Base-by-base conservation (phyloP, 1,140 invertebrate species). In the Hypsibius dujardini region DNA sequence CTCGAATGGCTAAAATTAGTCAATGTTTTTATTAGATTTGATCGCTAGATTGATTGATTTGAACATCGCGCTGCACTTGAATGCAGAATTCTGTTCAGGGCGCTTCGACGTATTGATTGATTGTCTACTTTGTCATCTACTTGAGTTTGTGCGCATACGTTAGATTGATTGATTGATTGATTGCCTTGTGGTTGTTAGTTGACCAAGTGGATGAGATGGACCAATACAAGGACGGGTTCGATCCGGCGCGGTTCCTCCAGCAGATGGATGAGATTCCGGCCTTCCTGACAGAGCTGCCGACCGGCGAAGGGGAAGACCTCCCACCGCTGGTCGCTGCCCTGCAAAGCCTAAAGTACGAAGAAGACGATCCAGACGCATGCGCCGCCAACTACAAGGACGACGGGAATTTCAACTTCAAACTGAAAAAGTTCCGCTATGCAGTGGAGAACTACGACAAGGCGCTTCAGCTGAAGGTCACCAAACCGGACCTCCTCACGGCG, bases 211-310 rank as follows among this genome's bases (percentile, higher is more conserved):
- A 28, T 28, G 28, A 28, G 28, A 28, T 28, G 28, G 28, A 28
- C 28, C 28, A 28, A 71, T 56, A 72, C 2, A 72, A 72, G 71
- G 3, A 60, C 72, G 47, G 67, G 2, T 50, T 72, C 14, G 71
- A 60, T 46, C 70, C 59, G 1, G 15, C 69, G 3, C 46, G 3
- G 59, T 72, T 74, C 77, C 76, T 72, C 72, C 46, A 74, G 71
- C 92, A 98, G 82, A 89, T 98, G 84, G 87, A 89, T 73, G 89
- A 92, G 75, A 92, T 95, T 84, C 92, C 92, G 46, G 91, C 92
- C 76, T 95, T 94, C 75, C 90, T 91, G 87, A 90, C 86, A 72
- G 81, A 85, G 74, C 59, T 80, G 2, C 85, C 86, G 1, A 45
- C 12, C 12, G 83, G 87, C 73, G 83, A 88, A 76, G 28, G 28